phyloP scores from a whole-genome alignment of 2,888 invertebrate genomes.

The Noctuana brunneofusca region DNA sequence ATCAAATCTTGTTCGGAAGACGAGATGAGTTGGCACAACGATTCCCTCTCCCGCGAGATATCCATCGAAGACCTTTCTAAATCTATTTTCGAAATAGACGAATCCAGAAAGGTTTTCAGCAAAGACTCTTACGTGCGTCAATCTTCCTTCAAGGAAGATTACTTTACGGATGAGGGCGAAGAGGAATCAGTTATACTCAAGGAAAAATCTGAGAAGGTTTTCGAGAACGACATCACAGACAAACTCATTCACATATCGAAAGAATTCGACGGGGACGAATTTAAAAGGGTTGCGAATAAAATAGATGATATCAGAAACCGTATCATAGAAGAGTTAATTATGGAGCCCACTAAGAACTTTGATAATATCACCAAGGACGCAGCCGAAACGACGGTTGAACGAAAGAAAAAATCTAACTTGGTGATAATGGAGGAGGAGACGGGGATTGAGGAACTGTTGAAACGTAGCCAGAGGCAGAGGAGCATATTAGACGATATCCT shows the following conservation, averaged over 20 bases:
- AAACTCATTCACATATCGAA: constrained; percentile 73
- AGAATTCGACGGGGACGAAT: constrained; percentile 71
- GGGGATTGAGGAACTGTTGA: constrained; percentile 85
- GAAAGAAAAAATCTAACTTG: constrained; percentile 59
- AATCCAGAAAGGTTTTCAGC: constrained; percentile 75
- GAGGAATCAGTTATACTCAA: constrained; percentile 69
- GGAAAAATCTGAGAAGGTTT: constrained; percentile 71
- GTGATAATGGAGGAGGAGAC: constrained; percentile 76
- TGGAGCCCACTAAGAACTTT: constrained; percentile 59
- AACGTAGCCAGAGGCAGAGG: constrained; percentile 86
- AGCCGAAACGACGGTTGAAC: constrained; percentile 67
- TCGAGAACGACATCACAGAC: constrained; percentile 77
- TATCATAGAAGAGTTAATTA: constrained; percentile 72
- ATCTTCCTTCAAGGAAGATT: constrained; percentile 78
- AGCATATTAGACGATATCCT: constrained; percentile 87
- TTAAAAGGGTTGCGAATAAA: constrained; percentile 58
- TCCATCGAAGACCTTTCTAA: constrained; percentile 83
- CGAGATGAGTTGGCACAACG: constrained; percentile 81
- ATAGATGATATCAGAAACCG: constrained; percentile 70
- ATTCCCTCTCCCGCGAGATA: constrained; percentile 81
- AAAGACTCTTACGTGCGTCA: constrained; percentile 75
- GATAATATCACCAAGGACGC: constrained; percentile 72
- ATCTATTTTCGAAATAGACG: constrained; percentile 78
- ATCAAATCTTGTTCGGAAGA: constrained; percentile 87
- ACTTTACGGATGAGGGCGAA: constrained; percentile 66